Conservation (phyloP, 2,113 vertebrate species). For the Onychorhynchus coronatus region DNA sequence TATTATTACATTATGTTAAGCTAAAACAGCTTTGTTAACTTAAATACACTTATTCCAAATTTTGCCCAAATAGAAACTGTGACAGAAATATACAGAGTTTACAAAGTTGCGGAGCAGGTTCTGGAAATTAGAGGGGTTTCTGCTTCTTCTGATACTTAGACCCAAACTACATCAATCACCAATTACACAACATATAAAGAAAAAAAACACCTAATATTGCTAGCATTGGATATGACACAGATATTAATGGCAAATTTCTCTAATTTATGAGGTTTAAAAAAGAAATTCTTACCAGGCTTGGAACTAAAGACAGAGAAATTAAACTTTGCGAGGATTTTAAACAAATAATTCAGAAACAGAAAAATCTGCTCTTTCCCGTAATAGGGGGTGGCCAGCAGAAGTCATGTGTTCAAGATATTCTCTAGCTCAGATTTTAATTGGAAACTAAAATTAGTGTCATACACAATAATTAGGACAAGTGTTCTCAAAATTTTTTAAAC, state of each 20-base stretch:
- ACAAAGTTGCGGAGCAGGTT: neutral
- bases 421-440: neutral
- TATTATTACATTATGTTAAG: slow-evolving; percentile 28
- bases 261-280: neutral
- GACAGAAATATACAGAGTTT: neutral
- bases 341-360: neutral
- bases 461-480: neutral
- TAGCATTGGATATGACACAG: neutral
- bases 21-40: slow-evolving; percentile 16
- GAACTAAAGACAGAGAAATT: neutral
- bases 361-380: neutral
- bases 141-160: neutral
- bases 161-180: neutral
- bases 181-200: neutral
- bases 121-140: neutral
- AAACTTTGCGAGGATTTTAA: neutral
- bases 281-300: neutral
- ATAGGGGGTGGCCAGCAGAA: neutral
- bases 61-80: slow-evolving; percentile 19
- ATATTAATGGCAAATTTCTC: neutral
- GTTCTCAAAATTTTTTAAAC: neutral
- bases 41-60: neutral
- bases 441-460: neutral
- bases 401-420: neutral
- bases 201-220: neutral